Evolutionary conservation across 2,797 vertebrate genomes (phyloP).

Genomic region (Enteromius argenteus): DNA sequence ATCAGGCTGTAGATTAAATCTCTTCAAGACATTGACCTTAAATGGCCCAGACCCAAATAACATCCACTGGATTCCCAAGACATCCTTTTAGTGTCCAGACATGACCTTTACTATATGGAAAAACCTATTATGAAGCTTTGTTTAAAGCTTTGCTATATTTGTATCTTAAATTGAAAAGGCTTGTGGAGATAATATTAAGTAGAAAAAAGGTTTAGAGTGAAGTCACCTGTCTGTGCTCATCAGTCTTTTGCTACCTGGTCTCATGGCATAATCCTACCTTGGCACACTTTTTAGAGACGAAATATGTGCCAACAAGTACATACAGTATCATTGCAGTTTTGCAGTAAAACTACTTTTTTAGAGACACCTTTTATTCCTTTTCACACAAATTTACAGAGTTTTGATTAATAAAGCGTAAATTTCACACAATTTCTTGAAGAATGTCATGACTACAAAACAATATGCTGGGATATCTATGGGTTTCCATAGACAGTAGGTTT

Average conservation of each 20-base stretch:
- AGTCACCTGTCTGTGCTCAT: neutral
- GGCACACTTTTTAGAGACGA: too few species aligned
- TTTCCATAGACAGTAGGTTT: too few species aligned
- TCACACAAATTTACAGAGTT: too few species aligned
- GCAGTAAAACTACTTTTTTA: too few species aligned
- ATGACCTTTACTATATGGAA: constrained; percentile 13
- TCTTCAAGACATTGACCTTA: neutral
- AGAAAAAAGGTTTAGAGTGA: neutral
- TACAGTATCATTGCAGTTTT: too few species aligned
- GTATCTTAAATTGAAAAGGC: neutral
- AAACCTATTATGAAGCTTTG: neutral
- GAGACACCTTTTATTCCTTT: too few species aligned
- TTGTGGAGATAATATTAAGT: neutral
- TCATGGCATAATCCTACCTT: too few species aligned
- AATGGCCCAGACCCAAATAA: neutral
- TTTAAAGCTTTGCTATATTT: neutral
- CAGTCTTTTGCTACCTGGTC: neutral
- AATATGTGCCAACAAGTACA: too few species aligned
- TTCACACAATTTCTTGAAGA: too few species aligned
- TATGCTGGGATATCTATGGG: too few species aligned
- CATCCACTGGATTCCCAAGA: neutral
- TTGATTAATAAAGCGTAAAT: too few species aligned
- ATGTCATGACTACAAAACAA: too few species aligned
- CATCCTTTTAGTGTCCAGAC: neutral
- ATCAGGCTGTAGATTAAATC: constrained; percentile 33